phyloP scores from a whole-genome alignment of 2,888 invertebrate genomes.

The Augochlorella aurata region DNA sequence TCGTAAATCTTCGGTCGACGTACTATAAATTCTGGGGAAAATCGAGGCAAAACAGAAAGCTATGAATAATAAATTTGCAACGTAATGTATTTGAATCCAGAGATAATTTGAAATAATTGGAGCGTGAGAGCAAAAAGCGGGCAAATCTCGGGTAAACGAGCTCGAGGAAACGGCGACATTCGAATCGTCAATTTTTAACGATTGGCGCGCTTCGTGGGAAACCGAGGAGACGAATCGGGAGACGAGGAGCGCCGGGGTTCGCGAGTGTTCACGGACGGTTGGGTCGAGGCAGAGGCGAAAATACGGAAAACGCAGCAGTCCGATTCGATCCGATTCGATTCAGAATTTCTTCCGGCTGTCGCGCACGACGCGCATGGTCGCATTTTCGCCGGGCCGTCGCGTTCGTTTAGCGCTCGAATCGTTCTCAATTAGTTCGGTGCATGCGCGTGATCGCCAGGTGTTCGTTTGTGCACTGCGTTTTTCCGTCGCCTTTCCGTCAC shows the following conservation, averaged over 20 bases:
- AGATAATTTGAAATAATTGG: too few species aligned
- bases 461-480: neutral
- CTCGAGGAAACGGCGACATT: neutral
- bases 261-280: conserved; percentile 32
- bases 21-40: too few species aligned
- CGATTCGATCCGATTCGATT: conserved; percentile 56
- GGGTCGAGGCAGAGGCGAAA: conserved; percentile 23
- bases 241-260: neutral
- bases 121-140: too few species aligned
- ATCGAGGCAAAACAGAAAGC: too few species aligned
- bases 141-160: neutral
- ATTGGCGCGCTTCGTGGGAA: neutral
- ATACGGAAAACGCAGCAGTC: conserved; percentile 41
- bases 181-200: neutral
- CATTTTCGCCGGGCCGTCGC: conserved; percentile 34
- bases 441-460: neutral
- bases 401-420: conserved; percentile 67
- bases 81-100: too few species aligned
- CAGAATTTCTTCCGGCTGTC: conserved; percentile 65
- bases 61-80: too few species aligned
- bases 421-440: conserved; percentile 64
- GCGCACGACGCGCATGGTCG: conserved; percentile 52
- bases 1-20: too few species aligned
- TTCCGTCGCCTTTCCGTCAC: neutral
- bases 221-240: neutral